A percentile compares a stretch with the other conserved stretches of the same genome.
Evolutionary conservation across 2,888 invertebrate genomes (phyloP).

Genomic region (Tenthredo scrophulariae): DNA sequence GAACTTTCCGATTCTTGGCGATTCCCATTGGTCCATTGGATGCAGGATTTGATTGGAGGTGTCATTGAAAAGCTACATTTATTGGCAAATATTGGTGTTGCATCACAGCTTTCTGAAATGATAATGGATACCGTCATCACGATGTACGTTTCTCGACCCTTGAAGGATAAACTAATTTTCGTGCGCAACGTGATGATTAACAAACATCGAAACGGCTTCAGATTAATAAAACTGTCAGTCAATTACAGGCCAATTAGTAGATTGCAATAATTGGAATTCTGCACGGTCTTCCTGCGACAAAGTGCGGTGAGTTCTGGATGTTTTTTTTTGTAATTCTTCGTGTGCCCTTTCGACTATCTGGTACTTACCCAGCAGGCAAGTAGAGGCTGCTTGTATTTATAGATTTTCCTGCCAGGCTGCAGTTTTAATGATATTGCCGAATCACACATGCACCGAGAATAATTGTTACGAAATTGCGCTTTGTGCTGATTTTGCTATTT

Average conservation of each 20-base stretch:
- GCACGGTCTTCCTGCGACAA: not conserved
- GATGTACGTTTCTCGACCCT: not conserved
- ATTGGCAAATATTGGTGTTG: not conserved
- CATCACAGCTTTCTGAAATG: not conserved
- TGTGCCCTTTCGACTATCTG: not conserved
- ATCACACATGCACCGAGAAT: not conserved
- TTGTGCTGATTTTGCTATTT: not conserved
- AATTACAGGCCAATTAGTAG: not conserved
- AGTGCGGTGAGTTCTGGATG: not conserved
- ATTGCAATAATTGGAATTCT: not conserved
- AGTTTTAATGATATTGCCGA: not conserved
- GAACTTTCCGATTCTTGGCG: not conserved
- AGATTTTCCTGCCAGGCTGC: not conserved
- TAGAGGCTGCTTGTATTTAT: not conserved
- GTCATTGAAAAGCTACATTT: not conserved
- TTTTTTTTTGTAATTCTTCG: not conserved
- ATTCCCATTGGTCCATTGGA: not conserved
- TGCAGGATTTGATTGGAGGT: not conserved
- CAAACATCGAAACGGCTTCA: not conserved
- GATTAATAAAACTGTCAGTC: not conserved
- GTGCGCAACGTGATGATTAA: not conserved
- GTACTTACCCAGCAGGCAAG: not conserved
- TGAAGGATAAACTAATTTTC: not conserved
- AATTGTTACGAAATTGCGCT: not conserved
- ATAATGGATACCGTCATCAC: not conserved